Base-by-base conservation (phyloP, 1,140 invertebrate genomes). In the Schlechtendalia chinensis region DNA sequence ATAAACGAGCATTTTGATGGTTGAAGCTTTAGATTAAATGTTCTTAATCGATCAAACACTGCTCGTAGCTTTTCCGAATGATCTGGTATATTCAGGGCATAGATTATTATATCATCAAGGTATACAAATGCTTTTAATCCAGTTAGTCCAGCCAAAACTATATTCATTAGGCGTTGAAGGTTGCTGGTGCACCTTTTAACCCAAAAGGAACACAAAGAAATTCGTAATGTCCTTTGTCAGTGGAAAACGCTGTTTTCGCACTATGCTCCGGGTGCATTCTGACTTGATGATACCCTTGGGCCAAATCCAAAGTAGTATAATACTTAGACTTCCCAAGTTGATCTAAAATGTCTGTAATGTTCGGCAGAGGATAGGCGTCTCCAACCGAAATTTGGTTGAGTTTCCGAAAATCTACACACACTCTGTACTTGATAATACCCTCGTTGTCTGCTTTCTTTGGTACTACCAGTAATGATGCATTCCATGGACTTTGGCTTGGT, bases 341-440 rank as follows among this genome's bases (percentile, higher is more conserved):
- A n/a, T n/a, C n/a, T n/a, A n/a, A n/a, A n/a, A n/a, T n/a, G n/a
- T n/a, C n/a, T n/a, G n/a, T n/a, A n/a, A n/a, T n/a, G n/a, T n/a
- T n/a, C n/a, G n/a, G n/a, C n/a, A n/a, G n/a, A n/a, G n/a, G n/a
- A n/a, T n/a, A n/a, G n/a, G n/a, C n/a, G 8, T 54, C 53, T 19
- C 83, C 84, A 32, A 86, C 83, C 17, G 85, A 86, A 56, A 83
- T 83, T 61, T 86, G 83, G 82, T 88, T 87, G 56, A 87, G 63
- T 82, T 85, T 85, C 58, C 85, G 50, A 79, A 84, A 87, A 83
- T 86, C 86, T 1, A 84, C 69, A 1, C 81, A 74, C 0, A 85
- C 54, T 14, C 84, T 17, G 16, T 56, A 83, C 72, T 84, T 82
- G 6, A 45, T 47, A 58, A 82, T 81, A 39, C 81, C 81, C n/a